A percentile compares a stretch with the other conserved stretches of the same genome.
Conservation (phyloP, 2,888 invertebrate genomes). For the Camponotus fellah region DNA sequence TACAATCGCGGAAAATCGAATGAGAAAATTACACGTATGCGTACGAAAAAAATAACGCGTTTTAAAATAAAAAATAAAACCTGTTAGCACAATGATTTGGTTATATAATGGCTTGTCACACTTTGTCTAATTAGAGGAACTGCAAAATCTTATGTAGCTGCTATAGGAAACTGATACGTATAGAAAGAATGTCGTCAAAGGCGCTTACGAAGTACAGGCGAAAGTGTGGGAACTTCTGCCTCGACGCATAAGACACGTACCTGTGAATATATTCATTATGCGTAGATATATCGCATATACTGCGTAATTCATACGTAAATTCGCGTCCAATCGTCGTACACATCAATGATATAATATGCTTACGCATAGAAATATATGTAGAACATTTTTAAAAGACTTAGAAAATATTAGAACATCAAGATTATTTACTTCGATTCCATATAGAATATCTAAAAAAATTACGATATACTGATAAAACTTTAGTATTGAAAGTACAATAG, state of each 20-base stretch:
- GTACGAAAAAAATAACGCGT: neutral
- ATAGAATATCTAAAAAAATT: neutral
- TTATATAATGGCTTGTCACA: neutral
- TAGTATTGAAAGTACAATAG: neutral
- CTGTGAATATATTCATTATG: conserved; percentile 15
- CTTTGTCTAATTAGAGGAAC: conserved; percentile 23
- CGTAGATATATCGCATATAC: conserved; percentile 36
- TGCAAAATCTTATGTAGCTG: neutral
- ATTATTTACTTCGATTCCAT: neutral
- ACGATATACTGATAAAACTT: neutral
- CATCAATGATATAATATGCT: conserved; percentile 64
- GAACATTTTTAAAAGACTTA: neutral
- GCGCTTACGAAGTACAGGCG: conserved; percentile 65
- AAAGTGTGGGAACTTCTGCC: conserved; percentile 80
- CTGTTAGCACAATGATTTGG: neutral
- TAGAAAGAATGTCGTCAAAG: conserved; percentile 56
- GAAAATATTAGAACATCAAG: neutral
- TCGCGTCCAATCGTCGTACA: conserved; percentile 69
- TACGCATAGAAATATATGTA: neutral
- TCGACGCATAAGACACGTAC: conserved; percentile 44
- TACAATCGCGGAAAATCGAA: neutral
- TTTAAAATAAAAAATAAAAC: neutral
- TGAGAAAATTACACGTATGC: neutral
- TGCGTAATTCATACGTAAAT: conserved; percentile 79
- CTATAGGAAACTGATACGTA: conserved; percentile 1